Base-by-base conservation (phyloP, 2,888 invertebrate genomes). In the Drosophila nr. perissopoda region DNA sequence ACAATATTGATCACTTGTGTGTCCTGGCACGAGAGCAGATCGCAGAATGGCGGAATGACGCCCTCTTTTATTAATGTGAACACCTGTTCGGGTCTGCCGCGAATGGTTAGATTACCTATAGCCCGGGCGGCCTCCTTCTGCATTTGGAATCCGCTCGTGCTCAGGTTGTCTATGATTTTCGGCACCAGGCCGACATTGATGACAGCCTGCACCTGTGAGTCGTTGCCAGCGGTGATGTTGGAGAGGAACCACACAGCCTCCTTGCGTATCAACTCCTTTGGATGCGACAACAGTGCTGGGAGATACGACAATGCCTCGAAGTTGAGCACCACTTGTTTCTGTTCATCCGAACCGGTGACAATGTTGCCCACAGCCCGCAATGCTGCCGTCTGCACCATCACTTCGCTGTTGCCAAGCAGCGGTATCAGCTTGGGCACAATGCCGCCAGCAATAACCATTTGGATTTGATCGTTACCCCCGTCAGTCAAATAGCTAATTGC, bases 81-180 rank as follows among this genome's bases (percentile, higher is more conserved):
- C 21, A 98, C 97, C 94, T 99, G 99, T 72, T 98, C 97, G 92
- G 96, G 96, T 87, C 97, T 97, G 42, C 99, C 99, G 87, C 98
- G 98, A 92, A 99, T 99, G 87, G 99, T 99, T 83, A 99, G 95
- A 94, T 99, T 99, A 93, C 98, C 98, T 73, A 99, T 98, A 11
- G 99, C 99, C 99, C 99, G 99, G 0, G 99, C 99, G 0, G 99
- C 99, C 94, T 99, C 99, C 93, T 99, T 99, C 94, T 99, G 99
- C 18, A 99, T 99, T 94, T 99, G 98, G 94, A 99, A 99, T 94
- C 99, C 99, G 57, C 96, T 96, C 92, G 96, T 96, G 86, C 95
- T 95, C 79, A 99, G 95, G 94, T 99, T 98, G 89, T 96, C 96
- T 88, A 99, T 98, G 72, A 99, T 98, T 93, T 98, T 96, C 52